Evolutionary conservation across 2,888 invertebrate species (phyloP), one percentile per base, ranked within the genome.

Genomic region (Drosophila setosimentum): DNA sequence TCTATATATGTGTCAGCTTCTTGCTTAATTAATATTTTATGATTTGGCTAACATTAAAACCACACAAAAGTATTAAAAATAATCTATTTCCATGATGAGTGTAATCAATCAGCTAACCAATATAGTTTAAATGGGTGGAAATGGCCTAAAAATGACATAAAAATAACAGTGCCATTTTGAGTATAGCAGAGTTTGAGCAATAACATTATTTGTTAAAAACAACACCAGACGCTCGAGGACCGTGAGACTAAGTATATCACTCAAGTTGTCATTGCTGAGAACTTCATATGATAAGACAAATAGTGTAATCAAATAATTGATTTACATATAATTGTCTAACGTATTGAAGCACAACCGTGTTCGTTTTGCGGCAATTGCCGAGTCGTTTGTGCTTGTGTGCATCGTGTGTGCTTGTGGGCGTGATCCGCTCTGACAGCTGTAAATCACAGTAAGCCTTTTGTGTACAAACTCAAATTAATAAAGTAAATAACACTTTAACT

Each of bases 371-470:
- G 75, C 61, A 21, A 61, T 64, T 70, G 78, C 63, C 70, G 70
- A 66, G 32, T 33, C n/a, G 27, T 30, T 27, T 59, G 62, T 29
- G 48, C 18, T 51, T 53, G 53, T 51, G 27, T 24, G 33, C 13
- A 30, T 24, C 24, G 58, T 27, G 49, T 54, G 32, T 53, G 24
- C 55, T n/a, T 37, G 27, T 24, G n/a, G n/a, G n/a, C 58, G 61
- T 42, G 27, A 54, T 48, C 40, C 29, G 45, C 59, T 45, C 57
- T 37, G 27, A 45, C 49, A 61, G 33, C 58, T 58, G 60, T 55
- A 62, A 66, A 72, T 60, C 76, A 37, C 51, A 76, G 77, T 53
- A 64, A 64, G 57, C 77, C 3, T 54, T 50, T 40, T 49, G 35
- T 57, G 33, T n/a, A 42, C 37, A 76, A 53, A 7, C 24, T 32